Evolutionary conservation across 2,113 vertebrate species (phyloP).

Genomic region (Chaetodon trifascialis): DNA sequence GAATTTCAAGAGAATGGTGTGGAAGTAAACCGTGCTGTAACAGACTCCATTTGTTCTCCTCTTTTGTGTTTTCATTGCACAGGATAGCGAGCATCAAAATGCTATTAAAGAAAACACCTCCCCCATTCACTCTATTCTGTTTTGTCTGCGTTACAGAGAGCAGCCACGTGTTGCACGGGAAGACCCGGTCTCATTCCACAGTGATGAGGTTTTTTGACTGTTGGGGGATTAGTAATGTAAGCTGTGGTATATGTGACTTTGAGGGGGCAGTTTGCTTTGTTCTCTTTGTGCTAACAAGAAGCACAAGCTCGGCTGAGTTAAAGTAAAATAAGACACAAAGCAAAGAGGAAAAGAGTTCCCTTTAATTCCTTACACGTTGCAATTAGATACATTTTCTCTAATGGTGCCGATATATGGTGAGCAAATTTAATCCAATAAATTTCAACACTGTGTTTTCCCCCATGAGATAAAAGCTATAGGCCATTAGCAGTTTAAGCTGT

Average conservation of each 20-base stretch:
- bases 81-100: conserved; percentile 12
- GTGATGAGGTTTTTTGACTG: conserved; percentile 58
- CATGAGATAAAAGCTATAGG: conserved; percentile 37
- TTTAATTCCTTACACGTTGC: conserved; percentile 10
- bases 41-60: not conserved
- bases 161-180: conserved; percentile 25
- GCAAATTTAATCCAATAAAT: conserved; percentile 53
- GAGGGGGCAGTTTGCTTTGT: conserved; percentile 52
- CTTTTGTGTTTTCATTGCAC: conserved; percentile 18
- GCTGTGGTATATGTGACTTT: conserved; percentile 51
- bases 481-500: conserved; percentile 48
- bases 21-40: not conserved
- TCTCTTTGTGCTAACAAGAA: conserved; percentile 38
- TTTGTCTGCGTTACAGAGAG: conserved; percentile 34
- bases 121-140: conserved; percentile 16
- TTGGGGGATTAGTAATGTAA: conserved; percentile 68
- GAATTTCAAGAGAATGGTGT: conserved; percentile 19
- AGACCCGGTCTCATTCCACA: conserved; percentile 56
- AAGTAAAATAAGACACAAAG: conserved; percentile 8
- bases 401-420: conserved; percentile 22
- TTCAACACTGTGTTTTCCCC: conserved; percentile 17
- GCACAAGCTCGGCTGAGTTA: conserved; percentile 46
- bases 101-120: conserved; percentile 32
- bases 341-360: not conserved
- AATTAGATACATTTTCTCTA: conserved; percentile 35